These are phyloP conservation scores for Drosophila insularis DNA, from an alignment of 1,140 invertebrate species.

Conservation along the genomic window DNA sequence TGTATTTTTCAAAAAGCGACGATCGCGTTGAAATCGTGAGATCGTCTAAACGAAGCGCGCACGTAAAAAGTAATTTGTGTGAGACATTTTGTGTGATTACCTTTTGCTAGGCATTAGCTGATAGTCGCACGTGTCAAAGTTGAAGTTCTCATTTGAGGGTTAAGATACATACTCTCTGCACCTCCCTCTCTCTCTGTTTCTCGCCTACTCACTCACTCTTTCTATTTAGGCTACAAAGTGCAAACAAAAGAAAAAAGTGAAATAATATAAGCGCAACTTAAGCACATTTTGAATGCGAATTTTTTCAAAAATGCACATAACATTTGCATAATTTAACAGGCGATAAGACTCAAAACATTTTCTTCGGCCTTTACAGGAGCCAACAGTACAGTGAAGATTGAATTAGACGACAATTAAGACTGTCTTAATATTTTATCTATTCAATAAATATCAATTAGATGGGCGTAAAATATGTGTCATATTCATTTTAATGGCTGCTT, in stretches of 20 bases:
- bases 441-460: no score
- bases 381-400: conserved; percentile 27
- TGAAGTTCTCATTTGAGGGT: conserved; percentile 39
- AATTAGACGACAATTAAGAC: not conserved
- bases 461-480: no score
- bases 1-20: conserved; percentile 41
- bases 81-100: conserved; percentile 16
- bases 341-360: conserved; percentile 35
- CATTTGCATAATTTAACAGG: conserved; percentile 50
- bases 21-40: conserved; percentile 27
- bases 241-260: conserved; percentile 22
- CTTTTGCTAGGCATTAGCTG: not conserved
- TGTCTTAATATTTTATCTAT: no score
- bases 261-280: conserved; percentile 22
- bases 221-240: not conserved
- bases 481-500: no score
- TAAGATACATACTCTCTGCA: conserved; percentile 27
- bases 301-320: conserved; percentile 47
- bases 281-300: conserved; percentile 30
- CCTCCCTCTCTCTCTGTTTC: not conserved
- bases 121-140: conserved; percentile 47
- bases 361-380: not conserved
- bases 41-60: conserved; percentile 15
- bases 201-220: not conserved
- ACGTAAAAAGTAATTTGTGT: conserved; percentile 31